phyloP scores from a whole-genome alignment of 2,888 invertebrate genomes.

The Trachelus stipa region DNA sequence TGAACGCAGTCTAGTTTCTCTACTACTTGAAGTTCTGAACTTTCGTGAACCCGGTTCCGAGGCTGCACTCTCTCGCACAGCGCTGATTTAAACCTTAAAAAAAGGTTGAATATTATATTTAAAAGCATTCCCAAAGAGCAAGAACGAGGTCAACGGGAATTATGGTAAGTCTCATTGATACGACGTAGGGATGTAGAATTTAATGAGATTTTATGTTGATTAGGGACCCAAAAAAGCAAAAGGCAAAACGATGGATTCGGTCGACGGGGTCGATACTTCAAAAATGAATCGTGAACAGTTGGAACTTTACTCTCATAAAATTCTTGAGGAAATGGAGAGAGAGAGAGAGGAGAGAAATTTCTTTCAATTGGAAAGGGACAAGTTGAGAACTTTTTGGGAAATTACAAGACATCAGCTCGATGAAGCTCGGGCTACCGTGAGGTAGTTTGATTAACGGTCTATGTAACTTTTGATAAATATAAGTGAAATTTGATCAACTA shows the following conservation, averaged over 20 bases:
- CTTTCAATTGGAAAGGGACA: conserved; percentile 95
- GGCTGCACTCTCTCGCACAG: neutral
- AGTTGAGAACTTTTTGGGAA: conserved; percentile 95
- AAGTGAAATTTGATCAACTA: neutral
- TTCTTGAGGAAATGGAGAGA: conserved; percentile 91
- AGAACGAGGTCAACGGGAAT: neutral
- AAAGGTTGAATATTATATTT: neutral
- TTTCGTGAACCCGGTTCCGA: neutral
- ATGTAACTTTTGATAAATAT: neutral
- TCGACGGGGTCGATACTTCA: conserved; percentile 92
- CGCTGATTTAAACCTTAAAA: no score
- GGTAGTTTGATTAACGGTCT: conserved; percentile 58
- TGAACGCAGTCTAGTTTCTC: neutral
- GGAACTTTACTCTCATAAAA: conserved; percentile 86
- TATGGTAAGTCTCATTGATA: neutral
- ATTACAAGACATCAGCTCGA: conserved; percentile 91
- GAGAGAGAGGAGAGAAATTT: conserved; percentile 96
- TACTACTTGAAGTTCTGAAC: neutral
- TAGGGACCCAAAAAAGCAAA: conserved; percentile 35
- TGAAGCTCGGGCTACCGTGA: conserved; percentile 79
- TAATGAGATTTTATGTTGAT: neutral
- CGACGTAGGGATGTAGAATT: neutral
- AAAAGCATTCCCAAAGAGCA: neutral
- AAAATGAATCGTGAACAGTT: conserved; percentile 94
- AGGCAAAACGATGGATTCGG: conserved; percentile 45